Evolutionary conservation across 2,113 vertebrate genomes (phyloP).

Genomic region (Cyprinodon brontotheroides): DNA sequence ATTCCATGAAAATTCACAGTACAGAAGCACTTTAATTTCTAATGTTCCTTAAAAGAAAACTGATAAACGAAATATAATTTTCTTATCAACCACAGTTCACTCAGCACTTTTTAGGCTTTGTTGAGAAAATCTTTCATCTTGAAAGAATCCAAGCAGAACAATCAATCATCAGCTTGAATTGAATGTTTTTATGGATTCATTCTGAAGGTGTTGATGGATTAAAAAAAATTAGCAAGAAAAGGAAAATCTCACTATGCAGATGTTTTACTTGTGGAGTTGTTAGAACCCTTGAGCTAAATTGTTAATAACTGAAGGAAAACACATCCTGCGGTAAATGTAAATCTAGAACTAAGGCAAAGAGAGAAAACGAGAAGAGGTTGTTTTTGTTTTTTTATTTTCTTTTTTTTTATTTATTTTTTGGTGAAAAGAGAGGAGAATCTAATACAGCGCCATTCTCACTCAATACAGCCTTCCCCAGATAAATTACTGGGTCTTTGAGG

Average conservation of each 20-base stretch:
- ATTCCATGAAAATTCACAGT: not conserved
- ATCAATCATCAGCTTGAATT: not conserved
- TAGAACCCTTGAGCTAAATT: not conserved
- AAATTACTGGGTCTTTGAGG: slow-evolving; percentile 70
- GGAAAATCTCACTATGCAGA: not conserved
- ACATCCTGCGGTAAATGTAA: slow-evolving; percentile 19
- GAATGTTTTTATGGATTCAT: not conserved
- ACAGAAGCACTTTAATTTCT: not conserved
- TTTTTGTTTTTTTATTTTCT: too few species aligned
- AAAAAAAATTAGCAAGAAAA: too few species aligned
- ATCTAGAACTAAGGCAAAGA: slow-evolving; percentile 30
- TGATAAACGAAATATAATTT: not conserved
- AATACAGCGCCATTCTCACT: slow-evolving; percentile 52
- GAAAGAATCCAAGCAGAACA: not conserved
- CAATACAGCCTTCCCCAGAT: slow-evolving; percentile 60
- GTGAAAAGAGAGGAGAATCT: slow-evolving; percentile 32
- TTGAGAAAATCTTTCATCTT: not conserved
- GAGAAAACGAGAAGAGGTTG: slow-evolving; percentile 30
- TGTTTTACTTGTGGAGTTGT: not conserved
- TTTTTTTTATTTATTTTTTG: slow-evolving; percentile 34
- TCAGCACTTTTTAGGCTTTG: not conserved
- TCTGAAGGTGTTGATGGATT: not conserved
- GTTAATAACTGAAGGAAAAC: slow-evolving; percentile 14
- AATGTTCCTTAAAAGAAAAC: not conserved
- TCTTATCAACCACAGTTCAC: not conserved